These are phyloP conservation scores for Diarsia dahlii DNA, from an alignment of 2,888 invertebrate genomes.

Conservation along the genomic window DNA sequence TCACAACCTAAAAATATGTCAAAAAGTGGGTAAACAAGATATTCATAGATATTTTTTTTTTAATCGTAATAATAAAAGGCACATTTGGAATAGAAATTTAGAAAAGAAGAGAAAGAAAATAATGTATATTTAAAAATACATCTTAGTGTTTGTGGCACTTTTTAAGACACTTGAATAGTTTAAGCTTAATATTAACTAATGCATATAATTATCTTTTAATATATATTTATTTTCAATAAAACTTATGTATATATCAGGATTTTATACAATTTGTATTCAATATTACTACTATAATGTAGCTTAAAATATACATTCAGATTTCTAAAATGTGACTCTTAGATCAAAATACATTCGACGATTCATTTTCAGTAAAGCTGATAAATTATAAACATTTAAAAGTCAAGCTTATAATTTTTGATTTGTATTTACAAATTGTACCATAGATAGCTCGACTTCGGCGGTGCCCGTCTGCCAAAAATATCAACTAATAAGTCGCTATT, in stretches of 20 bases:
- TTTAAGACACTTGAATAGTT: constrained; percentile 62
- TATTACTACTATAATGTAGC: constrained; percentile 45
- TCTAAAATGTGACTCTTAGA: constrained; percentile 40
- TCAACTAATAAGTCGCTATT: constrained; percentile 22
- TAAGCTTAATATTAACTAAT: constrained; percentile 53
- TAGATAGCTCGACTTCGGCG: constrained; percentile 47
- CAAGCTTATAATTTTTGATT: constrained; percentile 61
- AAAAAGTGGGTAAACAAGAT: constrained; percentile 50
- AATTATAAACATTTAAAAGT: constrained; percentile 30
- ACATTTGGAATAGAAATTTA: constrained; percentile 62
- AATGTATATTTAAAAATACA: constrained; percentile 45
- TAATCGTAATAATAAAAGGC: constrained; percentile 58
- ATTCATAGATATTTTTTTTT: constrained; percentile 22
- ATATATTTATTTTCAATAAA: constrained; percentile 46
- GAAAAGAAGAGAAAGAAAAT: constrained; percentile 38
- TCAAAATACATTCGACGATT: constrained; percentile 33
- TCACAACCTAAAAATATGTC: constrained; percentile 79
- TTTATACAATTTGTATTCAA: constrained; percentile 62
- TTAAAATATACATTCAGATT: constrained; percentile 54
- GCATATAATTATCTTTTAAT: constrained; percentile 25
- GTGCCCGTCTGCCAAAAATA: constrained; percentile 18
- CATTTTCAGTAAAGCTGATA: constrained; percentile 16
- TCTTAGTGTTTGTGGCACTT: constrained; percentile 68
- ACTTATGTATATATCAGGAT: constrained; percentile 55
- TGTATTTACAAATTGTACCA: constrained; percentile 65